Evolutionary conservation across 2,113 vertebrate genomes (phyloP), one percentile per base, ranked within the genome.

Genomic region (Nerophis ophidion): DNA sequence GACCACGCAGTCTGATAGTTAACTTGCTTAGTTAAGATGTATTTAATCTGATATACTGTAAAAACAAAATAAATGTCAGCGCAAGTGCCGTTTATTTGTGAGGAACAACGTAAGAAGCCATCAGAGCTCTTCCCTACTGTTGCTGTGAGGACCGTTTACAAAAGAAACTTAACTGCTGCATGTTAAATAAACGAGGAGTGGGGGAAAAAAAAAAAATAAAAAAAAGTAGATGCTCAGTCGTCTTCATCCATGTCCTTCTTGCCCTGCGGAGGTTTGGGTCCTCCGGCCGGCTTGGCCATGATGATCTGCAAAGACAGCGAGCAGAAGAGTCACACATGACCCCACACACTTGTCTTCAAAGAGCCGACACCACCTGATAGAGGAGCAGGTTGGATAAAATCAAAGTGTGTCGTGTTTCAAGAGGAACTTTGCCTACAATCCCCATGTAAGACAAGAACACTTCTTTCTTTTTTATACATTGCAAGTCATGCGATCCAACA

Each of bases 191-290:
- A 84, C 77, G 76, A 70, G 75, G 77, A 87, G 65, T n/a, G n/a
- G 85, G 4, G 4, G 9, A 11, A 12, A 15, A 15, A 15, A 5
- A 53, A n/a, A 2, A 19, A n/a, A n/a, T n/a, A n/a, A n/a, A n/a
- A n/a, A n/a, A n/a, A n/a, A n/a, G 16, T 11, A 81, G n/a, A 19
- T 49, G 55, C 60, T 98, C 85, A 98, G 3, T 98, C 97, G 35
- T 99, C 97, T n/a, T 97, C 94, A 35, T 99, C 96, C 82, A 96
- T 97, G 75, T 97, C 93, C 61, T 96, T 97, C 84, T 90, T 98
- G 70, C 91, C 93, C 72, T 92, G 91, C 3, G 97, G 97, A 79
- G 97, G 83, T 88, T 93, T 99, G 48, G 96, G 97, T 52, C 97
- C 97, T 66, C 97, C 97, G 53, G 95, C 92, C 78, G 94, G 94